Evolutionary conservation across 1,140 invertebrate species (phyloP), one percentile per base, ranked within the genome.

Genomic region (honey bee (Apis mellifera)): DNA sequence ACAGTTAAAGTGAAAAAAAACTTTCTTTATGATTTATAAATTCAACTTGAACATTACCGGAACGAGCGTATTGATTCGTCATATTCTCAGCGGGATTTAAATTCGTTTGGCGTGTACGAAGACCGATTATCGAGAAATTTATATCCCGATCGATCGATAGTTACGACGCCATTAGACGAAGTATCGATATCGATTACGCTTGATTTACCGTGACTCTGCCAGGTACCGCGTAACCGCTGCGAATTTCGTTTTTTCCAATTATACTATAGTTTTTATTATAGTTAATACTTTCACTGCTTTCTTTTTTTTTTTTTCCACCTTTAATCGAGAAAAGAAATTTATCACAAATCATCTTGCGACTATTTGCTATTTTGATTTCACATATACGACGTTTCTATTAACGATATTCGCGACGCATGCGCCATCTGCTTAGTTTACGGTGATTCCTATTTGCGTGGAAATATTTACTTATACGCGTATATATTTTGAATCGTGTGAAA

Each of bases 151-250:
- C 74, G 52, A 77, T 70, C 68, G 55, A 48, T n/a, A 54, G 42
- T 62, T 69, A 59, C 50, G 62, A 59, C 55, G 62, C 32, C 23
- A 68, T 82, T 77, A 77, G 64, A 13, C 48, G 62, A 42, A 77
- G 59, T 70, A 64, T 76, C 80, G 73, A 69, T 77, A 77, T 60
- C 74, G 65, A 82, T 77, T 70, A 64, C 71, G 71, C 17, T 75
- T 60, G 73, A 77, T 77, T 82, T 77, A 70, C 50, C 23, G 54
- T 42, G 32, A 19, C 12, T 75, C 71, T 11, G 11, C 55, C 71
- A 74, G 52, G 52, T 12, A 50, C n/a, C 60, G n/a, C 2, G 59
- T 50, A 66, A 57, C 59, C 55, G 19, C 15, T 17, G 54, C n/a
- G 19, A 81, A 82, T 76, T 75, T 68, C 62, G n/a, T 59, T 57